Percentiles rank a stretch among this genome's conserved stretches.
These are phyloP conservation scores for Stegana nigrithorax DNA, from an alignment of 2,888 invertebrate species.

Conservation along the genomic window DNA sequence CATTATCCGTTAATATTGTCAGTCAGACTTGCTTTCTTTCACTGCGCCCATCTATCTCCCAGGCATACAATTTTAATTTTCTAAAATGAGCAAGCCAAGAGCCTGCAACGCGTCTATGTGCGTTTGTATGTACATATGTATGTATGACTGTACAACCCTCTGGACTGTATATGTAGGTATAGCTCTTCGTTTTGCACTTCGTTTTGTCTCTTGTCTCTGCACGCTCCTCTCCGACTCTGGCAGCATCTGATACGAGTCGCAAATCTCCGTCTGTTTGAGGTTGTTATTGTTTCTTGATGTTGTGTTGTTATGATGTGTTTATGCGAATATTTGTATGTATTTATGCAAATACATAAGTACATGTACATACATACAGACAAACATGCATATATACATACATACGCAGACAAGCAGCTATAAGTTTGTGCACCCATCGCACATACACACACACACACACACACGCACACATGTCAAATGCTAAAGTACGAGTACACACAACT, in stretches of 20 bases:
- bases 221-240: slow-evolving; percentile 17
- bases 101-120: slow-evolving; percentile 11
- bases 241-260: slow-evolving; percentile 40
- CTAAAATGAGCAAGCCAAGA: slow-evolving; percentile 31
- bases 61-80: no score
- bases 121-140: slow-evolving; percentile 3
- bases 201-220: no score
- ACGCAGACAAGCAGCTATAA: slow-evolving; percentile 42
- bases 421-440: slow-evolving; percentile 51
- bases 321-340: background rate
- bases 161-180: no score
- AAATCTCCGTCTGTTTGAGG: slow-evolving; percentile 59
- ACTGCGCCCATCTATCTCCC: no score
- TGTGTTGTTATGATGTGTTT: slow-evolving; percentile 51
- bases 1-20: no score
- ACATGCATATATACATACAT: background rate
- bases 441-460: background rate
- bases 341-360: background rate
- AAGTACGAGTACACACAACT: background rate
- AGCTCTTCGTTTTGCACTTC: no score
- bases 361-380: background rate
- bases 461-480: background rate
- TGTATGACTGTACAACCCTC: no score
- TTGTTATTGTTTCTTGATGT: slow-evolving; percentile 59
- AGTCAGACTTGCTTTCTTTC: no score